A percentile compares a stretch with the other conserved stretches of the same genome.
Conservation (phyloP, 2,888 invertebrate genomes). For the Chymomyza amoena region DNA sequence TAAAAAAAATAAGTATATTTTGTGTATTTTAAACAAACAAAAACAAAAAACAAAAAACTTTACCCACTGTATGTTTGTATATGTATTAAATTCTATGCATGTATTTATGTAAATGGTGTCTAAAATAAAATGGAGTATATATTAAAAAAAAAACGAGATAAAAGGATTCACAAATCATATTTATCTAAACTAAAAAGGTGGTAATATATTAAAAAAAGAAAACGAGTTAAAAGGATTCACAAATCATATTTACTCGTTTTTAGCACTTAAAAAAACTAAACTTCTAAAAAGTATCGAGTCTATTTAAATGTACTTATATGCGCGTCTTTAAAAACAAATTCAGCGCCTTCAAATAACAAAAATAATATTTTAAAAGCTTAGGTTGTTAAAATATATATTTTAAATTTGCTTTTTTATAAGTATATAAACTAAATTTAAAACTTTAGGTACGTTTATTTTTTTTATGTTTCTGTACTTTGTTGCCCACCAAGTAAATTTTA, state of each 20-base stretch:
- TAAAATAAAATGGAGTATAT: background rate
- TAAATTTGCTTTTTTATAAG: background rate
- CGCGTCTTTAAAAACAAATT: too few relatives aligned
- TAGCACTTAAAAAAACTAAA: background rate
- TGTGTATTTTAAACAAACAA: background rate
- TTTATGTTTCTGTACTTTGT: background rate
- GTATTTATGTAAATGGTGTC: background rate
- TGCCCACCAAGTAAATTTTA: background rate
- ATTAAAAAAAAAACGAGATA: background rate
- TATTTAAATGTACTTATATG: background rate
- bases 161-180: background rate
- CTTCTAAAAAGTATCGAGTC: too few relatives aligned
- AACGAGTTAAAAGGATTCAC: background rate
- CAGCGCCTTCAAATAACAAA: too few relatives aligned
- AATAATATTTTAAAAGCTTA: too few relatives aligned
- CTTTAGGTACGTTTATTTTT: background rate
- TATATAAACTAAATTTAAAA: background rate
- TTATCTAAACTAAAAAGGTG: too few relatives aligned
- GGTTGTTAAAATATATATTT: background rate
- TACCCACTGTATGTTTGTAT: background rate
- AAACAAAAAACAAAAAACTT: background rate
- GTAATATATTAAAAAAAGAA: background rate
- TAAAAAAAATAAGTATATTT: background rate
- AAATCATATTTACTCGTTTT: background rate
- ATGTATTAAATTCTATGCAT: background rate